Percentiles rank a stretch among this genome's conserved stretches.
These are phyloP conservation scores for Aradus depressus DNA, from an alignment of 2,888 invertebrate species.

Conservation along the genomic window DNA sequence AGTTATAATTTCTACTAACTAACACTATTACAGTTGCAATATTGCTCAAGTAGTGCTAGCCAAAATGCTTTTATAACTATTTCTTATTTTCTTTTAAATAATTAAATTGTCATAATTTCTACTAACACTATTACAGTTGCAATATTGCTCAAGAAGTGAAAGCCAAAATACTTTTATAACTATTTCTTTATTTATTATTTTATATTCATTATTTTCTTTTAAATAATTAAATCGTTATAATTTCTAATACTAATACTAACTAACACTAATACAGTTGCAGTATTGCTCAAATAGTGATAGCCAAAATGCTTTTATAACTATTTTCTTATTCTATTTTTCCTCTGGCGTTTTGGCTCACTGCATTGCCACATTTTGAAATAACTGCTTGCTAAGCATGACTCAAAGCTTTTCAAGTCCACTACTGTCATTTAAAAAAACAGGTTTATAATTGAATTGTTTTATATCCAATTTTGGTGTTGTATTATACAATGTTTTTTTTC, in stretches of 20 bases:
- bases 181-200: background rate
- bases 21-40: background rate
- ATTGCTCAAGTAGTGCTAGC: too few species aligned
- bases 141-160: too few species aligned
- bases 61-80: too few species aligned
- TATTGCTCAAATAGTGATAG: too few species aligned
- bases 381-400: conserved; percentile 25
- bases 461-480: conserved; percentile 24
- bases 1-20: background rate
- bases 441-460: conserved; percentile 6
- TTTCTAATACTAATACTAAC: background rate
- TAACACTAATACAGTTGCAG: background rate
- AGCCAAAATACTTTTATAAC: too few species aligned
- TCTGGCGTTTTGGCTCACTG: conserved; percentile 18
- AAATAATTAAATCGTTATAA: background rate
- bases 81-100: too few species aligned
- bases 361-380: conserved; percentile 28
- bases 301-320: conserved; percentile 28
- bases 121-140: too few species aligned
- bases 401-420: conserved; percentile 29
- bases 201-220: too few species aligned
- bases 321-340: conserved; percentile 15
- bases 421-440: conserved; percentile 21
- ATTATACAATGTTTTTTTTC: conserved; percentile 24
- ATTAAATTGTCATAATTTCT: too few species aligned